A percentile compares a stretch with the other conserved stretches of the same genome.
Conservation (phyloP, 1,140 invertebrate species). For the Saccostrea echinata region DNA sequence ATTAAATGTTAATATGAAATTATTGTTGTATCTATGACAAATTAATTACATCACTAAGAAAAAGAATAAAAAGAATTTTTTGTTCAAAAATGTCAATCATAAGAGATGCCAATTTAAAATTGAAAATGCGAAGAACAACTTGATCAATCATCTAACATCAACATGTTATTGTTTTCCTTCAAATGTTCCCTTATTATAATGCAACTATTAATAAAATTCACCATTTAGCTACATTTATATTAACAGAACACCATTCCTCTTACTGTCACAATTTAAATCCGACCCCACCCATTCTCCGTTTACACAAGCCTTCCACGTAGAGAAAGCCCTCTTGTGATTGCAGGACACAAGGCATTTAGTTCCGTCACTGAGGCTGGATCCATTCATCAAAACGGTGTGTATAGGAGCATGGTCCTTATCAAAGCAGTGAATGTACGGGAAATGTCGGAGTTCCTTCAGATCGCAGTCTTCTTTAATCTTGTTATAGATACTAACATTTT, state of each 20-base stretch:
- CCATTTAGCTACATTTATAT: too few relatives aligned
- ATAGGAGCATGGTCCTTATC: neutral
- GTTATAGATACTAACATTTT: too few relatives aligned
- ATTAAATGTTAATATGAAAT: neutral
- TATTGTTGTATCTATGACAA: too few relatives aligned
- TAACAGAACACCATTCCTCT: neutral
- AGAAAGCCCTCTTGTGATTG: constrained; percentile 3
- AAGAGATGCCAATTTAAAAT: too few relatives aligned
- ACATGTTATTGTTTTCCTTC: too few relatives aligned
- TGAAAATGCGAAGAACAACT: too few relatives aligned
- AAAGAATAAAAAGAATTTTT: too few relatives aligned
- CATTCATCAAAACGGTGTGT: neutral
- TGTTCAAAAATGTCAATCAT: too few relatives aligned
- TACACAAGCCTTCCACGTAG: neutral
- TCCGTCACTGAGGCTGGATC: neutral
- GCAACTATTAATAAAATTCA: too few relatives aligned
- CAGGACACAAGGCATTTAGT: constrained; percentile 10
- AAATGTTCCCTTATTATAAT: too few relatives aligned
- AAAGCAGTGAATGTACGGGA: constrained; percentile 6
- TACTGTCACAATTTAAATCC: neutral
- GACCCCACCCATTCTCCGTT: neutral
- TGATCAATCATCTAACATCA: too few relatives aligned
- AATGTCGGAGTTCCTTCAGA: neutral
- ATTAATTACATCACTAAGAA: too few relatives aligned
- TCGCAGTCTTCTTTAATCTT: neutral